These are phyloP conservation scores for Liparis tanakae DNA, from an alignment of 2,797 vertebrate species.

Conservation along the genomic window DNA sequence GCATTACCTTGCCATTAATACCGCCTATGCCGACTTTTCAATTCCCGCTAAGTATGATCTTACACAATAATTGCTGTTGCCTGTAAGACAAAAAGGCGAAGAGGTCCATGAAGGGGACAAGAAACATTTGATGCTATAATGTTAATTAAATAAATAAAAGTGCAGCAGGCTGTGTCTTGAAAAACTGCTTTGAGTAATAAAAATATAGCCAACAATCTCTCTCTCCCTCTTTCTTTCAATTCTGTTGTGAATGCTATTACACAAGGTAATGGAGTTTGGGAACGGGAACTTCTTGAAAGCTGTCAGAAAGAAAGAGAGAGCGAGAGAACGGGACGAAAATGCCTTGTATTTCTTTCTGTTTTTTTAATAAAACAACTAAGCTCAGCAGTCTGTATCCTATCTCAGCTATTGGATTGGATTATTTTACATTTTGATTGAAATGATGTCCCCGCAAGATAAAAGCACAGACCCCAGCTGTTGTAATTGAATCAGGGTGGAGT, in stretches of 20 bases:
- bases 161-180: slow-evolving; percentile 79
- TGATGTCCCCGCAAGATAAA: slow-evolving; percentile 98
- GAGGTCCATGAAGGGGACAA: slow-evolving; percentile 63
- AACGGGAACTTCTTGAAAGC: slow-evolving; percentile 89
- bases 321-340: slow-evolving; percentile 67
- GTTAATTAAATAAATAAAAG: slow-evolving; percentile 95
- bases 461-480: slow-evolving; percentile 88
- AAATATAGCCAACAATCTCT: slow-evolving; percentile 89
- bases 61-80: slow-evolving; percentile 77
- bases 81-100: slow-evolving; percentile 71
- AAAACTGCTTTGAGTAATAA: slow-evolving; percentile 84
- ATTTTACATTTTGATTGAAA: slow-evolving; percentile 99
- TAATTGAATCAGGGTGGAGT: slow-evolving; percentile 96
- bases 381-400: slow-evolving; percentile 97
- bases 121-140: slow-evolving; percentile 83
- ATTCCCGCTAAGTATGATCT: slow-evolving; percentile 80
- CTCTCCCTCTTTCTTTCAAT: slow-evolving; percentile 80
- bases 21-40: slow-evolving; percentile 75
- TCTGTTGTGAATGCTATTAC: slow-evolving; percentile 90
- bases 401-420: slow-evolving; percentile 96
- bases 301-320: slow-evolving; percentile 83
- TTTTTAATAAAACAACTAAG: slow-evolving; percentile 89
- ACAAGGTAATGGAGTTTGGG: slow-evolving; percentile 93
- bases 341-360: slow-evolving; percentile 84
- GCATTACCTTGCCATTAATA: slow-evolving; percentile 83